phyloP scores from a whole-genome alignment of 1,140 invertebrate species.

The Aphis craccivora region DNA sequence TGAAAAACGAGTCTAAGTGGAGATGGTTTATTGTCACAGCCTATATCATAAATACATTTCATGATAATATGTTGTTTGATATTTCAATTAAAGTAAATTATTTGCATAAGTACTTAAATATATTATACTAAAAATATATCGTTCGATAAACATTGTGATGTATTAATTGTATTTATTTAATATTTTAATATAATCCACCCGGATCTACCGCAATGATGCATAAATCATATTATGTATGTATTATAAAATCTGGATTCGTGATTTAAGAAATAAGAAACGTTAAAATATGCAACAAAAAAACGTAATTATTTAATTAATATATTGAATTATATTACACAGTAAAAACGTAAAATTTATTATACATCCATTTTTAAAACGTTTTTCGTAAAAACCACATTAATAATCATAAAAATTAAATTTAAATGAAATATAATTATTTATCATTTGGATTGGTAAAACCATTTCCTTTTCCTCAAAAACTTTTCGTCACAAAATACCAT shows the following conservation, averaged over 20 bases:
- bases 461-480: too few species aligned
- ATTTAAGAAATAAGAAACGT: not conserved
- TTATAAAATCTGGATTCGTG: not conserved
- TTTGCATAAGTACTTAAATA: too few species aligned
- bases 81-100: too few species aligned
- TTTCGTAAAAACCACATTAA: not conserved
- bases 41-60: too few species aligned
- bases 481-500: not conserved
- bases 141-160: too few species aligned
- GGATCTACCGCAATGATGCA: not conserved
- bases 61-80: too few species aligned
- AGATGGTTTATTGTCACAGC: too few species aligned
- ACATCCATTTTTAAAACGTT: not conserved
- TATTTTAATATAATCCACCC: not conserved
- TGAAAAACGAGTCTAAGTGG: too few species aligned
- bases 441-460: not conserved
- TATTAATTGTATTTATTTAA: too few species aligned
- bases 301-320: too few species aligned
- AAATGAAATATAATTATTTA: not conserved
- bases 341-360: not conserved
- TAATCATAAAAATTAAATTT: not conserved
- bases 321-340: not conserved
- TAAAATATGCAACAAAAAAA: not conserved
- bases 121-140: too few species aligned
- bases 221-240: not conserved